phyloP scores from a whole-genome alignment of 2,113 vertebrate genomes.

The Noturus placidus region DNA sequence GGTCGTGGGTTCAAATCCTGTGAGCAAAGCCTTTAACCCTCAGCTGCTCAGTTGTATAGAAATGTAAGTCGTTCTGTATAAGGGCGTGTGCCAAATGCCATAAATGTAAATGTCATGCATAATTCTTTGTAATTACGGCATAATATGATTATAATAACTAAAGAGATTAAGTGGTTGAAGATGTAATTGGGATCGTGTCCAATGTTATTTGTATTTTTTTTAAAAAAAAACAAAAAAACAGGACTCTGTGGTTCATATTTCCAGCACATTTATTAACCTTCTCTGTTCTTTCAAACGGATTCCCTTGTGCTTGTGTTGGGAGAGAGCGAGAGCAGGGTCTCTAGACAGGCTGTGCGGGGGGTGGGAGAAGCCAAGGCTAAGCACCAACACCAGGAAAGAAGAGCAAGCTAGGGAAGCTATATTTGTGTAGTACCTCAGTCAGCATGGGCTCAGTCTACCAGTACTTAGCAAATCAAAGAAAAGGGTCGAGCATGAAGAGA shows the following conservation, averaged over 20 bases:
- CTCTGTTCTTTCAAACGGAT: background rate
- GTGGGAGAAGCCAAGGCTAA: slow-evolving; percentile 22
- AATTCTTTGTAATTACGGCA: background rate
- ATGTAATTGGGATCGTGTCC: background rate
- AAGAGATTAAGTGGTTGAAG: background rate
- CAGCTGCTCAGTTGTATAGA: too few species aligned
- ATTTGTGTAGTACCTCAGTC: slow-evolving; percentile 51
- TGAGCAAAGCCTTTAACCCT: too few species aligned
- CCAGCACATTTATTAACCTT: slow-evolving; percentile 34
- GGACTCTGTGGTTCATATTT: slow-evolving; percentile 19
- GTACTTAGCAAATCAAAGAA: slow-evolving; percentile 71
- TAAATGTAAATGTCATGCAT: background rate
- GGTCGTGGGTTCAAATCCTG: too few species aligned
- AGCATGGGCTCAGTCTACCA: slow-evolving; percentile 50
- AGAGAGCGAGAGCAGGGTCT: slow-evolving; percentile 66
- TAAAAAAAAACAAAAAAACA: background rate
- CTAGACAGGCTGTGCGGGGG: slow-evolving; percentile 51
- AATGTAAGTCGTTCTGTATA: too few species aligned
- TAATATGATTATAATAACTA: background rate
- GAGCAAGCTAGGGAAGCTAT: slow-evolving; percentile 19
- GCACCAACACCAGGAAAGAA: slow-evolving; percentile 42
- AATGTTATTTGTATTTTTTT: background rate
- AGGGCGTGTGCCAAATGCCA: too few species aligned
- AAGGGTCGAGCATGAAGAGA: slow-evolving; percentile 63
- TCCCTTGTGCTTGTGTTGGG: slow-evolving; percentile 41